phyloP scores from a whole-genome alignment of 2,113 vertebrate genomes.

The Odobenus rosmarus region DNA sequence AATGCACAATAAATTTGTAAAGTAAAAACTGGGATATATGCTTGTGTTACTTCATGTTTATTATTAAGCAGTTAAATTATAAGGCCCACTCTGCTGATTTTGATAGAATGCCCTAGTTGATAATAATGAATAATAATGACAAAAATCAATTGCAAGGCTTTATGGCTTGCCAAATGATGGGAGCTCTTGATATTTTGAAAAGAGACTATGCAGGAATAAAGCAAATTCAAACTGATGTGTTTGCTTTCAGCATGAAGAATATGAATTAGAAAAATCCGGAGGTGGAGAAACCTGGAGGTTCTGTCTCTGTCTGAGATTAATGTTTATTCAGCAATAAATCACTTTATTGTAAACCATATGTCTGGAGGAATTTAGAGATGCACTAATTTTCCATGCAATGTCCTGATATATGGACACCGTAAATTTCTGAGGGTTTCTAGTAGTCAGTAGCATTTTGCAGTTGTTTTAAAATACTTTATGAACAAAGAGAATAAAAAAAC shows the following conservation, averaged over 20 bases:
- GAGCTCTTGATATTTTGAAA: slow-evolving; percentile 39
- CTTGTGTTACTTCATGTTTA: neutral
- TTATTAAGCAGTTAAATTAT: slow-evolving; percentile 46
- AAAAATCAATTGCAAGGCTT: neutral
- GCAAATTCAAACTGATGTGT: slow-evolving; percentile 51
- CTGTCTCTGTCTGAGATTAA: slow-evolving; percentile 58
- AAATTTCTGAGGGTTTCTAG: slow-evolving; percentile 45
- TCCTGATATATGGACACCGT: slow-evolving; percentile 33
- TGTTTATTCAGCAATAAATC: slow-evolving; percentile 70
- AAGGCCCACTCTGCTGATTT: neutral
- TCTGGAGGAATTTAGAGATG: slow-evolving; percentile 69
- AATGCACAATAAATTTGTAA: neutral
- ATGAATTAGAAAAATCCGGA: slow-evolving; percentile 77
- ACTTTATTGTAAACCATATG: slow-evolving; percentile 54
- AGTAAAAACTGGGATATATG: neutral
- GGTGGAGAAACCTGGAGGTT: neutral
- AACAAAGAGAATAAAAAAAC: slow-evolving; percentile 41
- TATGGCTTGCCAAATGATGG: slow-evolving; percentile 39
- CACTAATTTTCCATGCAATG: slow-evolving; percentile 54
- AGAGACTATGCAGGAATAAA: slow-evolving; percentile 16
- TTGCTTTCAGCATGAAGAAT: slow-evolving; percentile 67
- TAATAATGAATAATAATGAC: slow-evolving; percentile 56
- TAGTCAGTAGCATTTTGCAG: neutral
- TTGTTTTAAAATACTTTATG: slow-evolving; percentile 66
- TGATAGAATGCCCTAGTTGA: neutral